These are phyloP conservation scores for Synanthedon formicaeformis DNA, from an alignment of 2,888 invertebrate species.

Conservation along the genomic window DNA sequence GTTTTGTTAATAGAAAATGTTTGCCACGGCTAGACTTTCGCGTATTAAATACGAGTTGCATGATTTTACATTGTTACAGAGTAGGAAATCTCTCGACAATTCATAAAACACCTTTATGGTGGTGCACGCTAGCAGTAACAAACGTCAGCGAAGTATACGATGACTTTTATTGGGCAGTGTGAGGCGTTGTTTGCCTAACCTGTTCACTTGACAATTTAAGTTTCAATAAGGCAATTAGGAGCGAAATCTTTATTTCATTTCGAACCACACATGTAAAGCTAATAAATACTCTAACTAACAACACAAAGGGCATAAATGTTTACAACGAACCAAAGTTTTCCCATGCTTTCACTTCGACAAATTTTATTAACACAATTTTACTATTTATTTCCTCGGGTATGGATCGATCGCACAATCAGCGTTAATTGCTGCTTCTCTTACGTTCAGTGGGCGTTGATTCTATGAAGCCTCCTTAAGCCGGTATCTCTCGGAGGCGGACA, in stretches of 20 bases:
- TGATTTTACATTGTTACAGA: conserved; percentile 1
- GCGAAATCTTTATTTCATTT: conserved; percentile 31
- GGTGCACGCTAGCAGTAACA: not conserved
- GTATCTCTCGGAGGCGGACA: conserved; percentile 39
- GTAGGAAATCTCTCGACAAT: not conserved
- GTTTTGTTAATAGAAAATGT: not conserved
- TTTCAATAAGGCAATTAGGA: conserved; percentile 15
- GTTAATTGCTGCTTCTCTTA: conserved; percentile 64
- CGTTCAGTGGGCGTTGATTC: conserved; percentile 43
- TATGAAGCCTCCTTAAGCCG: conserved; percentile 25
- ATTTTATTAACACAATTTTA: conserved; percentile 63
- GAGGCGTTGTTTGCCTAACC: conserved; percentile 5
- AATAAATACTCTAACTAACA: conserved; percentile 31
- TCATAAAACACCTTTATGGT: not conserved
- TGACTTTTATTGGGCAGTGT: not conserved
- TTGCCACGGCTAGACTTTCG: not conserved
- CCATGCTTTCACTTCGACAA: conserved; percentile 53
- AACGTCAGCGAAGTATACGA: not conserved
- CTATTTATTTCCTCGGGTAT: conserved; percentile 42
- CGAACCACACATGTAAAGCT: conserved; percentile 30
- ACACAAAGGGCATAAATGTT: conserved; percentile 26
- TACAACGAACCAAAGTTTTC: conserved; percentile 43
- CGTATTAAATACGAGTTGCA: not conserved
- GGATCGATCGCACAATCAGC: conserved; percentile 40
- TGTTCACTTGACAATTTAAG: conserved; percentile 10